These are phyloP conservation scores for Hyppa rectilinea DNA, from an alignment of 2,888 invertebrate genomes.

Conservation along the genomic window DNA sequence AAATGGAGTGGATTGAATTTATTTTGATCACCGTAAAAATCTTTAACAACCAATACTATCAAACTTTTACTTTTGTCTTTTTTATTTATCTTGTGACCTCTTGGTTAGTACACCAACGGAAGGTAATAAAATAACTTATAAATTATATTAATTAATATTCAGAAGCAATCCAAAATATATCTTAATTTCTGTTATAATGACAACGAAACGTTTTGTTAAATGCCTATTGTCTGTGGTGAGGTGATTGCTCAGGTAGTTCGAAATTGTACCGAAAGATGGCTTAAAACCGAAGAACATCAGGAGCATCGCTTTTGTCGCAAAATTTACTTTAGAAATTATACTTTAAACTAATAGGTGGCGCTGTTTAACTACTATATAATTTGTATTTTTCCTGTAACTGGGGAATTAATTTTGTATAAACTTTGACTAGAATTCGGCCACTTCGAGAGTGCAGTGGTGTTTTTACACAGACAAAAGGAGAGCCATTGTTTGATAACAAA, in stretches of 20 bases:
- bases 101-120: too few relatives aligned
- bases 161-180: background rate
- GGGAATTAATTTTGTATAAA: too few relatives aligned
- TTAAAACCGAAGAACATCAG: background rate
- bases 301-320: background rate
- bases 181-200: background rate
- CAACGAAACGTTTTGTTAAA: background rate
- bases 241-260: constrained; percentile 1
- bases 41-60: background rate
- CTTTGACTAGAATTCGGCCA: too few relatives aligned
- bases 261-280: constrained; percentile 24
- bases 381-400: background rate
- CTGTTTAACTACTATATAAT: background rate
- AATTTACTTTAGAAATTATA: background rate
- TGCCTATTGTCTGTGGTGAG: background rate
- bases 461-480: too few relatives aligned
- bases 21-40: background rate
- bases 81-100: background rate
- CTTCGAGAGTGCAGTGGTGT: too few relatives aligned
- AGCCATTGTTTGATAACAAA: too few relatives aligned
- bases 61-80: background rate
- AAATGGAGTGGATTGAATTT: background rate
- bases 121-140: too few relatives aligned
- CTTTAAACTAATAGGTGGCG: constrained; percentile 12
- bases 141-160: too few relatives aligned